Evolutionary conservation across 1,140 invertebrate genomes (phyloP).

Genomic region (honey bee (Apis mellifera)): DNA sequence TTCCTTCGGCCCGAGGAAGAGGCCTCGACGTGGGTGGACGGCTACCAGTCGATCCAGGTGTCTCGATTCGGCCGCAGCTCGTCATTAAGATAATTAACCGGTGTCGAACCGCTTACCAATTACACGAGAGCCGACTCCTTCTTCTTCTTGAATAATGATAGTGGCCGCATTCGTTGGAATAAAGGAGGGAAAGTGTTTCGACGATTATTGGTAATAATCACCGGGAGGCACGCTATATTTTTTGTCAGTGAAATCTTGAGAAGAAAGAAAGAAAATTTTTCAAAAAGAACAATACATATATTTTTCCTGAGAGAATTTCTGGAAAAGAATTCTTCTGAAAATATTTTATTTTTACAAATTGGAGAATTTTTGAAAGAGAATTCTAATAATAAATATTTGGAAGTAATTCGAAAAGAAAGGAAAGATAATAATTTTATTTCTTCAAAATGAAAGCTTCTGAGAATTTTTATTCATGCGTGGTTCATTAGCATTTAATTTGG

Average conservation of each 20-base stretch:
- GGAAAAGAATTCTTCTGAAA: not conserved
- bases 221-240: no score
- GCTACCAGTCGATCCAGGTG: slow-evolving; percentile 58
- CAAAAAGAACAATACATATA: no score
- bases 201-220: not conserved
- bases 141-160: not conserved
- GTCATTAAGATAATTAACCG: slow-evolving; percentile 1
- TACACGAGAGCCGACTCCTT: not conserved
- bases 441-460: not conserved
- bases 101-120: not conserved
- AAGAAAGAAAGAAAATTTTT: not conserved
- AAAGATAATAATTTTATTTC: not conserved
- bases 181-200: slow-evolving; percentile 22
- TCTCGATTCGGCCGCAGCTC: slow-evolving; percentile 56
- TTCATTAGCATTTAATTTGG: slow-evolving; percentile 21
- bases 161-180: not conserved
- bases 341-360: not conserved
- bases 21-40: slow-evolving; percentile 63
- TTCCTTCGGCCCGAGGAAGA: slow-evolving; percentile 31
- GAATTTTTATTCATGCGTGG: slow-evolving; percentile 2
- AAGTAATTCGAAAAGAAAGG: not conserved
- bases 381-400: not conserved
- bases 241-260: not conserved
- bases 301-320: no score
- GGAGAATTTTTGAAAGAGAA: not conserved